A percentile compares a stretch with the other conserved stretches of the same genome.
Evolutionary conservation across 2,888 invertebrate species (phyloP).

Genomic region (Polymixis flavicincta): DNA sequence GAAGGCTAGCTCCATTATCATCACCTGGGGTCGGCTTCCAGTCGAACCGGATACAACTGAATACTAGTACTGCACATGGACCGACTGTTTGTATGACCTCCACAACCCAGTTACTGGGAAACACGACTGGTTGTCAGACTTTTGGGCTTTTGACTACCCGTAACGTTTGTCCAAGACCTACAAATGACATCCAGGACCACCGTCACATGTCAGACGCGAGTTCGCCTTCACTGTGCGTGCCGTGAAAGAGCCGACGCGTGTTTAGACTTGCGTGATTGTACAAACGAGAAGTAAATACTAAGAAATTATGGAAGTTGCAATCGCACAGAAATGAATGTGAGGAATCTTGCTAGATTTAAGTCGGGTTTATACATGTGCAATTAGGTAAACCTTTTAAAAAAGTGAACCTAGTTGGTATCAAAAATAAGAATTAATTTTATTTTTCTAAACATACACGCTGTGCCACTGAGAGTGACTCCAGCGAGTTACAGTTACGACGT

Average conservation of each 20-base stretch:
- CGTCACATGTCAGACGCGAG: background rate
- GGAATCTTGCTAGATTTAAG: background rate
- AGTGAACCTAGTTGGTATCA: background rate
- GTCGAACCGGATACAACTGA: too few relatives aligned
- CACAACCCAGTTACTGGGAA: background rate
- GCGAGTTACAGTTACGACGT: background rate
- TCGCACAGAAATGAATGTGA: background rate
- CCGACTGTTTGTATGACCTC: too few relatives aligned
- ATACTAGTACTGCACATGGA: too few relatives aligned
- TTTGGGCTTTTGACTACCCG: background rate
- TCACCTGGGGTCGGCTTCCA: background rate
- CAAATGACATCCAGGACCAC: background rate
- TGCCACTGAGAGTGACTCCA: too few relatives aligned
- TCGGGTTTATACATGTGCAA: background rate
- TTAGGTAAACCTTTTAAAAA: background rate
- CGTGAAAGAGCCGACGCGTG: background rate
- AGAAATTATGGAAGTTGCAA: background rate
- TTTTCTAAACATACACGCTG: too few relatives aligned
- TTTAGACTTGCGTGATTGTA: conserved; percentile 1
- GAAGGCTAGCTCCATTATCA: background rate
- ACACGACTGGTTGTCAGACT: background rate
- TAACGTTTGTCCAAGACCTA: background rate
- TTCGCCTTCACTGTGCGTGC: background rate
- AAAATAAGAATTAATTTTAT: too few relatives aligned
- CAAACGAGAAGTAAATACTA: background rate